Conservation (phyloP, 30 jellyfish, hydroid and myxozoan genomes). For the Cassiopea xamachana region DNA sequence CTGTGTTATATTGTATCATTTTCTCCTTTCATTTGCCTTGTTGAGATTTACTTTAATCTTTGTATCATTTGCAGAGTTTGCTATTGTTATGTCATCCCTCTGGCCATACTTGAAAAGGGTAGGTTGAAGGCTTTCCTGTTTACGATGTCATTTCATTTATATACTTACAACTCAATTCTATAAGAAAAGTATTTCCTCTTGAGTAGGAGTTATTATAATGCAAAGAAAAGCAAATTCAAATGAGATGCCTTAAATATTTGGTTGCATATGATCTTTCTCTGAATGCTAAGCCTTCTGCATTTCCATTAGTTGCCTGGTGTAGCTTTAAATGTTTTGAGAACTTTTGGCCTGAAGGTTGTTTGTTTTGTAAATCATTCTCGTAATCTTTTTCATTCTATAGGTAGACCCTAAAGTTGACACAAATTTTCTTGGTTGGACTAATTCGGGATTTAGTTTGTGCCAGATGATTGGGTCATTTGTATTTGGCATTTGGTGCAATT, state of each 20-base stretch:
- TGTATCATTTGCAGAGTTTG: conserved; percentile 52
- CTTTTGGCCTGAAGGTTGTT: neutral
- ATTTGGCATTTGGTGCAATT: conserved; percentile 58
- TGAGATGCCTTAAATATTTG: too few species aligned
- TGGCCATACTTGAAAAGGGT: conserved; percentile 87
- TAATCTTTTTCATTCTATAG: conserved; percentile 2
- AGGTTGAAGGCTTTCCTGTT: neutral
- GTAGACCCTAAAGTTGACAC: conserved; percentile 52
- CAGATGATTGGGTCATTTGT: conserved; percentile 49
- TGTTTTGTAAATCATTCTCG: neutral
- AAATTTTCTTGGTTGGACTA: conserved; percentile 72
- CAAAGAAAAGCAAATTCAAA: too few species aligned
- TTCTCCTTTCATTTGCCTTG: neutral
- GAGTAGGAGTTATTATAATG: too few species aligned
- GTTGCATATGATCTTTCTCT: too few species aligned
- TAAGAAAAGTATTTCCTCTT: too few species aligned
- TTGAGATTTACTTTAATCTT: neutral
- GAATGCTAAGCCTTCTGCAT: too few species aligned
- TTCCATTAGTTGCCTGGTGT: too few species aligned
- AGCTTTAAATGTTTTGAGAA: neutral
- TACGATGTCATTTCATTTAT: too few species aligned
- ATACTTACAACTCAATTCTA: too few species aligned
- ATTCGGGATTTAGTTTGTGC: conserved; percentile 59
- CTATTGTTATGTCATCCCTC: conserved; percentile 83
- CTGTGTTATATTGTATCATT: neutral